A percentile compares a stretch with the other conserved stretches of the same genome.
Conservation (phyloP, 1,140 invertebrate genomes). For the Solenopsis fugax region DNA sequence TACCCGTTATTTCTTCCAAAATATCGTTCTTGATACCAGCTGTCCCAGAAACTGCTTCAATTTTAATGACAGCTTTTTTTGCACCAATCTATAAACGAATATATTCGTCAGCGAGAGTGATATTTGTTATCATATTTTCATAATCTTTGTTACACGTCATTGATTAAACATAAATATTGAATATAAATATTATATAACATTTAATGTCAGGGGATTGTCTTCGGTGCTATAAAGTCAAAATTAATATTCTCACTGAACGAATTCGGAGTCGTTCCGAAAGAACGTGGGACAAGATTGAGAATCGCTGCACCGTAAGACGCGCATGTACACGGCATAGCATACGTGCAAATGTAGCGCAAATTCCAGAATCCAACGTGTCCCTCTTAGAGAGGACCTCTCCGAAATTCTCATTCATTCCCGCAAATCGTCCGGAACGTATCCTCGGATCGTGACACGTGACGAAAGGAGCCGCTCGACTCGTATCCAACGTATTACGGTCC, state of each 20-base stretch:
- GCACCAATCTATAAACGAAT: neutral
- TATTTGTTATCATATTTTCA: slow-evolving; percentile 1
- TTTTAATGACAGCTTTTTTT: neutral
- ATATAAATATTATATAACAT: neutral
- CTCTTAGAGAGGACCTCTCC: neutral
- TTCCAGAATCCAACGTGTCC: slow-evolving; percentile 6
- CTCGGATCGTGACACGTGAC: slow-evolving; percentile 42
- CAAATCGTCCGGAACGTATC: slow-evolving; percentile 36
- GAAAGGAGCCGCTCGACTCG: slow-evolving; percentile 26
- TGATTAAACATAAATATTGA: neutral
- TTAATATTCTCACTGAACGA: neutral
- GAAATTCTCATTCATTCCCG: slow-evolving; percentile 42
- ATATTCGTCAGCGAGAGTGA: neutral
- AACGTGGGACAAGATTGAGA: slow-evolving; percentile 28
- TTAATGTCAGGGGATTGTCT: neutral
- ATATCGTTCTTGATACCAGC: neutral
- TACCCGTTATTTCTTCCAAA: neutral
- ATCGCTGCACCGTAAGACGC: slow-evolving; percentile 11
- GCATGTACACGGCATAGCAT: neutral
- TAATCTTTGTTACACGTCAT: neutral
- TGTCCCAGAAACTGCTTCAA: neutral
- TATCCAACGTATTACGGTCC: slow-evolving; percentile 28
- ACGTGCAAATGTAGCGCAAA: slow-evolving; percentile 40
- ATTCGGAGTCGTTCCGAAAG: neutral
- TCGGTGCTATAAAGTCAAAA: neutral